These are phyloP conservation scores for Accipiter cooperii DNA, from an alignment of 2,113 vertebrate species.

Conservation along the genomic window DNA sequence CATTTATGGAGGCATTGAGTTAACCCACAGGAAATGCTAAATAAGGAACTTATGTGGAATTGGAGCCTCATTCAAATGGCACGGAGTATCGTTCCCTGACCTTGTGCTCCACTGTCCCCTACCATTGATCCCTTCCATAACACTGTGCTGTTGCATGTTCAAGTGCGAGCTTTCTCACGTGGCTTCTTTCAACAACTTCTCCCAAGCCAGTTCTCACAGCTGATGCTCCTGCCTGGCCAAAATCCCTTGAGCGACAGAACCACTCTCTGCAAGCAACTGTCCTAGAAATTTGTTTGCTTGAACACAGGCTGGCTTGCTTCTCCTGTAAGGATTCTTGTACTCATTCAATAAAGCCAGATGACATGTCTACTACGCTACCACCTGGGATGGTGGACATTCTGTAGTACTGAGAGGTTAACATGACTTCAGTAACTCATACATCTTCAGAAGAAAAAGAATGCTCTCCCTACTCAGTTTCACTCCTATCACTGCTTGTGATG, in stretches of 20 bases:
- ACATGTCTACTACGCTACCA: background rate
- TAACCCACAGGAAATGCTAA: background rate
- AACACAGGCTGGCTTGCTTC: background rate
- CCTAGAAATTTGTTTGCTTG: background rate
- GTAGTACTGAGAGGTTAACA: background rate
- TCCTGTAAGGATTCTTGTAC: background rate
- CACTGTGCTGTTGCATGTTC: background rate
- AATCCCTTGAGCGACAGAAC: background rate
- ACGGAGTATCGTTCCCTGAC: background rate
- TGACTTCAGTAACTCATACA: background rate
- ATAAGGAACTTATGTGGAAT: background rate
- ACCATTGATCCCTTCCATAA: background rate
- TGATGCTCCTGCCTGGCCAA: background rate
- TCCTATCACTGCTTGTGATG: background rate
- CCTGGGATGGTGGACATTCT: background rate
- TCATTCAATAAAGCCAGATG: background rate
- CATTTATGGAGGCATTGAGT: background rate
- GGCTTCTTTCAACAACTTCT: background rate
- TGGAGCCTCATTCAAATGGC: accelerated
- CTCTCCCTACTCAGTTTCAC: background rate
- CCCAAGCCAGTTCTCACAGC: background rate
- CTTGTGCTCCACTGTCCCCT: background rate
- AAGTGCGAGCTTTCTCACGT: accelerated
- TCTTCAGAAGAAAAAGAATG: background rate
- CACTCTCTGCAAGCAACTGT: background rate